phyloP scores from a whole-genome alignment of 2,113 vertebrate species.

The Protobothrops mucrosquamatus region DNA sequence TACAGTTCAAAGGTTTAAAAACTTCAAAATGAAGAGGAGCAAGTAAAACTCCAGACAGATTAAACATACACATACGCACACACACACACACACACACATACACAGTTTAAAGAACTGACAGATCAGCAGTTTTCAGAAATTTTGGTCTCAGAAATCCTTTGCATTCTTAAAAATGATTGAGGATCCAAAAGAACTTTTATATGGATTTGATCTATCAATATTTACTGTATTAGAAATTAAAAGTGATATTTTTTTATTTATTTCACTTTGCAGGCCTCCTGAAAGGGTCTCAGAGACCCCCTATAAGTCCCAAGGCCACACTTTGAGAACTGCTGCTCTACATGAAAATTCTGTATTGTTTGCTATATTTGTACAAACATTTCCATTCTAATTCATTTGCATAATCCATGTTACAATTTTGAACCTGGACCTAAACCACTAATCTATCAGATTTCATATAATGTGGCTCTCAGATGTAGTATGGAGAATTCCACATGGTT shows the following conservation, averaged over 20 bases:
- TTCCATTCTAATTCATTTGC: not conserved
- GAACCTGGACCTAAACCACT: not conserved
- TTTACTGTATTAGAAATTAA: not conserved
- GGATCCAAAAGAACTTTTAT: not conserved
- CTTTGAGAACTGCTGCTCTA: not conserved
- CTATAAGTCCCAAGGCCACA: not conserved
- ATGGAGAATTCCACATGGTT: not conserved
- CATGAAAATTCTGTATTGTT: not conserved
- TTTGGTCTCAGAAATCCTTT: not conserved
- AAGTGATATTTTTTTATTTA: not conserved
- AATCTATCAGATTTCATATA: not conserved
- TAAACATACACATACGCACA: not conserved
- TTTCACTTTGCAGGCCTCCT: not conserved
- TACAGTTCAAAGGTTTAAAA: slow-evolving; percentile 48
- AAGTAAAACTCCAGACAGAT: slow-evolving; percentile 7
- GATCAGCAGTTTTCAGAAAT: not conserved
- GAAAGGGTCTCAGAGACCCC: not conserved
- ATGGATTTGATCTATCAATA: not conserved
- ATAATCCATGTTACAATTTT: not conserved
- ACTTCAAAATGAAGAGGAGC: slow-evolving; percentile 46
- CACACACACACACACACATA: no score
- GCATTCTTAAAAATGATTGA: no score
- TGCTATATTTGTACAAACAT: not conserved
- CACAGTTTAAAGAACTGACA: not conserved
- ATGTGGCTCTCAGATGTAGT: not conserved